phyloP scores from a whole-genome alignment of 2,113 vertebrate genomes.

The Periophthalmus modestus region DNA sequence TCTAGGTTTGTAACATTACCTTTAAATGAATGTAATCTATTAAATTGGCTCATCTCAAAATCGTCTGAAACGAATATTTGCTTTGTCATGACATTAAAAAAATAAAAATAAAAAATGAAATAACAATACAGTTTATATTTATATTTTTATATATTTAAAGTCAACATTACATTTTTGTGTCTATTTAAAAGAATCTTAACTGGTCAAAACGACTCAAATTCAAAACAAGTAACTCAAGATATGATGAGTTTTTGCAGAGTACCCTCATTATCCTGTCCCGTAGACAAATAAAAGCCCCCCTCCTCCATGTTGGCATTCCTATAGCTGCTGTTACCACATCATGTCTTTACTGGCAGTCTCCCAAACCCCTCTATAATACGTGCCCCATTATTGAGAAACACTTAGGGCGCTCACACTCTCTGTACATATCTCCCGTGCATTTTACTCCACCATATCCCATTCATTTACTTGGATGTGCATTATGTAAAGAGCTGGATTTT shows the following conservation, averaged over 20 bases:
- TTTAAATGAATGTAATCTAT: too few relatives aligned
- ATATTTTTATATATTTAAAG: too few relatives aligned
- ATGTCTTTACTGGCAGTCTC: constrained; percentile 51
- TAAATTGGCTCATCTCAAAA: too few relatives aligned
- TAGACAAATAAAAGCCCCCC: constrained; percentile 6
- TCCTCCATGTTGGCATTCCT: constrained; percentile 41
- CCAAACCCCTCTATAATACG: constrained; percentile 49
- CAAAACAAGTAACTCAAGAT: not conserved
- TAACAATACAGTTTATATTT: too few relatives aligned
- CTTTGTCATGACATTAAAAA: too few relatives aligned
- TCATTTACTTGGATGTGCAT: constrained; percentile 35
- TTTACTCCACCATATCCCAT: constrained; percentile 44
- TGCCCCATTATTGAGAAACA: constrained; percentile 50
- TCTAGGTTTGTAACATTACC: not conserved
- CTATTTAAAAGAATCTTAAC: too few relatives aligned
- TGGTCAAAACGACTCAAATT: constrained; percentile 26
- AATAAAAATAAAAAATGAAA: too few relatives aligned
- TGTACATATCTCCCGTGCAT: constrained; percentile 52
- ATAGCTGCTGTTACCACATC: constrained; percentile 40
- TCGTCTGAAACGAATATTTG: too few relatives aligned
- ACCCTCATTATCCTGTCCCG: not conserved
- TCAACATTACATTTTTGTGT: too few relatives aligned
- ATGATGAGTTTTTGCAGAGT: not conserved
- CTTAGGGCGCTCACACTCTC: constrained; percentile 44
- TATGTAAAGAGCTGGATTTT: constrained; percentile 25